Evolutionary conservation across 2,888 invertebrate genomes (phyloP).

Genomic region (Sepiola atlantica): DNA sequence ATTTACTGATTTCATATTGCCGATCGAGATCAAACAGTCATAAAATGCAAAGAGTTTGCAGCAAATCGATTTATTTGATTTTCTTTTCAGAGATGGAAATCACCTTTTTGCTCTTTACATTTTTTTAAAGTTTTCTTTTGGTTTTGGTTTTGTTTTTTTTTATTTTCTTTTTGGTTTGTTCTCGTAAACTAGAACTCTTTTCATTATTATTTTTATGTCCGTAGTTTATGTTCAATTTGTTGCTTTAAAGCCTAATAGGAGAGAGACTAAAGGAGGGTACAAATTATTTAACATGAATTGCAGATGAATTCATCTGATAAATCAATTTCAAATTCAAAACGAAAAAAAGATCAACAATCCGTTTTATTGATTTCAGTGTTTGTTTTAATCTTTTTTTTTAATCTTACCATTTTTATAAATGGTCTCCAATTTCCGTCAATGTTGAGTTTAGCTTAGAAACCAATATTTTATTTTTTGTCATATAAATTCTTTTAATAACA

Average conservation of each 20-base stretch:
- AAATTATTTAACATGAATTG: conserved; percentile 11
- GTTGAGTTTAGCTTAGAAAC: background rate
- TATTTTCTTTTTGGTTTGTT: background rate
- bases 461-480: background rate
- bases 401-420: background rate
- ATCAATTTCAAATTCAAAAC: background rate
- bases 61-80: background rate
- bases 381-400: background rate
- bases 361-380: conserved; percentile 13
- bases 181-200: background rate
- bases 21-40: conserved; percentile 21
- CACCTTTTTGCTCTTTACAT: background rate
- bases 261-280: background rate
- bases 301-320: background rate
- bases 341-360: background rate
- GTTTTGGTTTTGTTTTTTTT: too few species aligned
- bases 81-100: background rate
- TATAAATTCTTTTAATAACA: too few species aligned
- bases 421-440: background rate
- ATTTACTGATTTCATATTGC: background rate
- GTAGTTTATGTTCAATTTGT: conserved; percentile 6
- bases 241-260: background rate
- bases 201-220: background rate
- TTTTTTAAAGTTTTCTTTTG: background rate
- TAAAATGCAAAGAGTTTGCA: background rate